A percentile compares a stretch with the other conserved stretches of the same genome.
phyloP scores from a whole-genome alignment of 2,113 vertebrate species.

The Brachyhypopomus occidentalis region DNA sequence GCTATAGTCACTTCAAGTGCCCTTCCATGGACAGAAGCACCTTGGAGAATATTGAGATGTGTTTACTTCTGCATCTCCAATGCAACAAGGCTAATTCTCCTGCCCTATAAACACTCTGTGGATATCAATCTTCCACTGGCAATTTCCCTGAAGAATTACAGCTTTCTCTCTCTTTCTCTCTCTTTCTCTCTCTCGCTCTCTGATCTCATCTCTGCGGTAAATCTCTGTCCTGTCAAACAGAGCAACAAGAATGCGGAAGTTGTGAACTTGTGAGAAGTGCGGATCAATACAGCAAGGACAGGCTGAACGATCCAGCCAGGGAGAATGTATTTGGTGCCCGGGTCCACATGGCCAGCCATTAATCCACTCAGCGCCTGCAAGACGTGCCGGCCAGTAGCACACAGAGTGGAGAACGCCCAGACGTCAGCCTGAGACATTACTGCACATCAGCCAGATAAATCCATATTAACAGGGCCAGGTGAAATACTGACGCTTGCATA shows the following conservation, averaged over 20 bases:
- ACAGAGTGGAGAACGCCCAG: slow-evolving; percentile 67
- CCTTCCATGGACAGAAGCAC: slow-evolving; percentile 57
- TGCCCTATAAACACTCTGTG: slow-evolving; percentile 57
- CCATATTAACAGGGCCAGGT: slow-evolving; percentile 73
- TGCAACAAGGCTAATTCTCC: slow-evolving; percentile 58
- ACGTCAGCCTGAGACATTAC: slow-evolving; percentile 68
- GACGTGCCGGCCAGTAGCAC: slow-evolving; percentile 51
- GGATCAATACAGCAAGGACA: slow-evolving; percentile 79
- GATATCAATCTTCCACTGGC: slow-evolving; percentile 70
- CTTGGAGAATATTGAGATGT: slow-evolving; percentile 64
- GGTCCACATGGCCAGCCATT: slow-evolving; percentile 67
- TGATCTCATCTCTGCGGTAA: slow-evolving; percentile 77
- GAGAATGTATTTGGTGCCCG: slow-evolving; percentile 67
- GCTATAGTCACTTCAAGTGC: slow-evolving; percentile 32
- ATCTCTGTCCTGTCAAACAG: slow-evolving; percentile 74
- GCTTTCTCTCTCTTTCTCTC: slow-evolving; percentile 45
- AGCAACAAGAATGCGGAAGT: slow-evolving; percentile 74
- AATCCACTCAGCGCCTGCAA: slow-evolving; percentile 63
- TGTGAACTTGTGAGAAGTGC: slow-evolving; percentile 74
- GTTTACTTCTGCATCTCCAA: slow-evolving; percentile 66
- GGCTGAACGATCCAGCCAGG: slow-evolving; percentile 68
- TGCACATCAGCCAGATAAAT: slow-evolving; percentile 71
- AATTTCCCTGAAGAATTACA: slow-evolving; percentile 65
- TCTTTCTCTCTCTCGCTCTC: slow-evolving; percentile 63
- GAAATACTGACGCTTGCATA: slow-evolving; percentile 64